A percentile compares a stretch with the other conserved stretches of the same genome.
Conservation (phyloP, 1,140 invertebrate genomes). For the Apis cerana region DNA sequence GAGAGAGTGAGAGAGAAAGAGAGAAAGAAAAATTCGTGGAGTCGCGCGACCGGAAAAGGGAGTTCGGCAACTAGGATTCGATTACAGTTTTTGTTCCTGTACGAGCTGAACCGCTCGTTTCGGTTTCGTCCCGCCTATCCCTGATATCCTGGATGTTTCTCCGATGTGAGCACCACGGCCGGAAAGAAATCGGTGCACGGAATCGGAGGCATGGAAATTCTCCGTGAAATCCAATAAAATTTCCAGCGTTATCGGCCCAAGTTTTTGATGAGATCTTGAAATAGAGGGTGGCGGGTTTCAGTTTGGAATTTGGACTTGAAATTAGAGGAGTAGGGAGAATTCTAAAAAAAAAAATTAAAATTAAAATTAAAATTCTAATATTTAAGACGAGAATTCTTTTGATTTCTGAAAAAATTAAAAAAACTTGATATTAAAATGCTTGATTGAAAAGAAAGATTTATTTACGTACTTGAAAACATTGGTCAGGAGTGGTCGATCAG, state of each 20-base stretch:
- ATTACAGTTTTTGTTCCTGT: conserved; percentile 30
- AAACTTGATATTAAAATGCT: too few relatives aligned
- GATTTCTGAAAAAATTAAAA: too few relatives aligned
- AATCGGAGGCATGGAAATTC: background rate
- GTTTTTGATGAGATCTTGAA: too few relatives aligned
- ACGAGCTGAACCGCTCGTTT: conserved; percentile 2
- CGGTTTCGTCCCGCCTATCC: background rate
- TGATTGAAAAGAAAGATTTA: too few relatives aligned
- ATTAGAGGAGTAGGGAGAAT: too few relatives aligned
- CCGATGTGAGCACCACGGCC: background rate
- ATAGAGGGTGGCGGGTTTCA: too few relatives aligned
- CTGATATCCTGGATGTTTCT: background rate
- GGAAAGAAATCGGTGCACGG: background rate
- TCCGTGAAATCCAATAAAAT: background rate
- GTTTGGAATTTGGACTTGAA: too few relatives aligned
- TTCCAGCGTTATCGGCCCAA: background rate
- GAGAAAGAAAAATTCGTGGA: conserved; percentile 20
- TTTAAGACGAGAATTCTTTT: too few relatives aligned
- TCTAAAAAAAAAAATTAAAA: too few relatives aligned
- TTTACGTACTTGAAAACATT: too few relatives aligned
- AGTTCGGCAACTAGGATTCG: conserved; percentile 25
- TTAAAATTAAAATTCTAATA: too few relatives aligned
- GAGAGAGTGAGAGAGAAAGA: background rate
- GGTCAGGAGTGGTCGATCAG: too few relatives aligned
- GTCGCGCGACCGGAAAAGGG: conserved; percentile 10